phyloP scores from a whole-genome alignment of 2,797 vertebrate genomes.

The Enteromius afrohamiltoni region DNA sequence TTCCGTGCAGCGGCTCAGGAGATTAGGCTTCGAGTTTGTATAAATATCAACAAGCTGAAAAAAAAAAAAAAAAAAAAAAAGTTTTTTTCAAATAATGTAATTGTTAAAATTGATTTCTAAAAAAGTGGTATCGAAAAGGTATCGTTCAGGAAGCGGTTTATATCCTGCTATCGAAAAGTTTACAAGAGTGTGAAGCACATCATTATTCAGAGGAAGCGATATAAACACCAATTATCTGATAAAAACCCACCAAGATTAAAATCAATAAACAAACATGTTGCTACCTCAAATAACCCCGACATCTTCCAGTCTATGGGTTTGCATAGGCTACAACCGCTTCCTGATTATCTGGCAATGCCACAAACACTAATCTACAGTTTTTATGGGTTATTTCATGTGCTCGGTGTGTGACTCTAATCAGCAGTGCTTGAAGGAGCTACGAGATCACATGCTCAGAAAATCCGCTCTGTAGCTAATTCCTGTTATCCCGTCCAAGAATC shows the following conservation, averaged over 20 bases:
- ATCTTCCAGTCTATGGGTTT: background rate
- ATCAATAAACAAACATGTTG: background rate
- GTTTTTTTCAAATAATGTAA: no score
- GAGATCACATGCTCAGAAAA: slow-evolving; percentile 43
- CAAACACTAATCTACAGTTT: background rate
- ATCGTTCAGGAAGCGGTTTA: no score
- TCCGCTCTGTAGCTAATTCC: slow-evolving; percentile 28
- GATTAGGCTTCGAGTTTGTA: no score
- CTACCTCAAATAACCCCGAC: background rate
- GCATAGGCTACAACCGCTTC: background rate
- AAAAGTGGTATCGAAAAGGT: no score
- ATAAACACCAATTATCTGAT: background rate
- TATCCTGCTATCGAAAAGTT: no score
- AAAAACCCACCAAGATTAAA: background rate
- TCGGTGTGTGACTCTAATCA: background rate
- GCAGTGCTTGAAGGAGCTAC: background rate
- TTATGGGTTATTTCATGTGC: background rate
- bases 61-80: no score
- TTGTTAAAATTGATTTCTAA: no score
- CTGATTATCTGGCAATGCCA: background rate
- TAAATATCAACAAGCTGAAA: no score
- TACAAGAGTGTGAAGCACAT: background rate
- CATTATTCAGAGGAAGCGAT: background rate
- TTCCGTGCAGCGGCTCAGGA: no score
- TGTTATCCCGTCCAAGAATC: slow-evolving; percentile 9